A percentile compares a stretch with the other conserved stretches of the same genome.
Conservation (phyloP, 2,113 vertebrate genomes). For the Mormyrus iriodes region DNA sequence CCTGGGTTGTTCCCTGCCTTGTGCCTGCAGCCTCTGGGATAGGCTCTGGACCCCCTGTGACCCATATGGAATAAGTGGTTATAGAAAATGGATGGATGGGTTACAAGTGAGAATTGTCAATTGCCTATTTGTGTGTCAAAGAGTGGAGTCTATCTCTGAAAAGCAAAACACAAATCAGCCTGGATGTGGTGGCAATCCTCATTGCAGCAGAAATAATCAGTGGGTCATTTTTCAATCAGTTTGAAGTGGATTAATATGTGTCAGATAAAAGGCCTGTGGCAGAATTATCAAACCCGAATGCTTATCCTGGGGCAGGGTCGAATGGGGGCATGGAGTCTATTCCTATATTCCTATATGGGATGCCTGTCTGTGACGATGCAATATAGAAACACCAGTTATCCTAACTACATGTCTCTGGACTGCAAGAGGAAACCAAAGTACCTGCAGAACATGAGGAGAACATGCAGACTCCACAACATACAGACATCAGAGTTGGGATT, state of each 20-base stretch:
- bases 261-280: neutral
- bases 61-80: no score
- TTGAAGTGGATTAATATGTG: neutral
- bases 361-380: neutral
- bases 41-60: no score
- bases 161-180: neutral
- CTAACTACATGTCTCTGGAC: neutral
- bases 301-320: neutral
- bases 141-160: neutral
- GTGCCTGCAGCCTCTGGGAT: no score
- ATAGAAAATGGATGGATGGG: no score
- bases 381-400: neutral
- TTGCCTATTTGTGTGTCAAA: neutral
- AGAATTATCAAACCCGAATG: neutral
- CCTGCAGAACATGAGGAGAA: neutral
- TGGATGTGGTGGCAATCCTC: neutral
- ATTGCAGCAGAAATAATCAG: neutral
- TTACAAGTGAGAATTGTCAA: neutral
- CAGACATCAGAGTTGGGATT: neutral
- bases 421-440: neutral
- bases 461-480: neutral
- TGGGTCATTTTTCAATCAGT: neutral
- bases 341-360: neutral
- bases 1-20: no score
- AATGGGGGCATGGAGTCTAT: neutral